Evolutionary conservation across 2,113 vertebrate genomes (phyloP), one percentile per base, ranked within the genome.

Genomic region (Brevimyrus niger): DNA sequence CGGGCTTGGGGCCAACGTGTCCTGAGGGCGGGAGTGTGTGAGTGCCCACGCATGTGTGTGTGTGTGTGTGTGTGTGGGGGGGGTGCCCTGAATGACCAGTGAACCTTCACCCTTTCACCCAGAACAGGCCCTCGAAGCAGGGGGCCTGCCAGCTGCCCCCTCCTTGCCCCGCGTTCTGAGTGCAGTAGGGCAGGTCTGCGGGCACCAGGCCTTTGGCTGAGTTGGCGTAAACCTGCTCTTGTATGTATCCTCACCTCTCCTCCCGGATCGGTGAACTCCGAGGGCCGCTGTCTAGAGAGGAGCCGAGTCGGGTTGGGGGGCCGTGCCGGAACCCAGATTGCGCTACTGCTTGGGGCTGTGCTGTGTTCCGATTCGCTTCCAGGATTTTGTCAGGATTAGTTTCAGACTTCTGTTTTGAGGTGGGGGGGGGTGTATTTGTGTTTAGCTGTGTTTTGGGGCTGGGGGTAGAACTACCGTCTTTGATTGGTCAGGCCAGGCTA

Each of bases 121-220:
- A 69, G 88, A 94, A 94, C 93, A 94, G 94, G 92, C 93, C 91
- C 93, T 89, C 91, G 90, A 92, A 93, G 91, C 93, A 93, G 93
- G 92, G 92, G 91, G 92, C 92, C 91, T 90, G 90, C 89, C 93
- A 92, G 93, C 93, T 93, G 92, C 91, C 91, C 91, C 92, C 10
- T 21, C 73, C 5, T 2, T 86, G 21, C 10, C 11, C 50, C 0
- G 82, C 91, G 89, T 92, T 91, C 90, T 91, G 61, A 91, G 93
- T 92, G 93, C 92, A 91, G 92, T 90, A 91, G 90, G 91, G 58
- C 86, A 61, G 84, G 91, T 92, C 90, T 90, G 90, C 90, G 90
- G 89, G 90, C 90, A 90, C 90, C 89, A 92, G 92, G 50, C 48
- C 38, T 91, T 92, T 90, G 92, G 91, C 92, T 93, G 91, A 89